Percentiles rank a stretch among this genome's conserved stretches.
Conservation (phyloP, 2,797 vertebrate genomes). For the Parauchenoglanis ngamensis region DNA sequence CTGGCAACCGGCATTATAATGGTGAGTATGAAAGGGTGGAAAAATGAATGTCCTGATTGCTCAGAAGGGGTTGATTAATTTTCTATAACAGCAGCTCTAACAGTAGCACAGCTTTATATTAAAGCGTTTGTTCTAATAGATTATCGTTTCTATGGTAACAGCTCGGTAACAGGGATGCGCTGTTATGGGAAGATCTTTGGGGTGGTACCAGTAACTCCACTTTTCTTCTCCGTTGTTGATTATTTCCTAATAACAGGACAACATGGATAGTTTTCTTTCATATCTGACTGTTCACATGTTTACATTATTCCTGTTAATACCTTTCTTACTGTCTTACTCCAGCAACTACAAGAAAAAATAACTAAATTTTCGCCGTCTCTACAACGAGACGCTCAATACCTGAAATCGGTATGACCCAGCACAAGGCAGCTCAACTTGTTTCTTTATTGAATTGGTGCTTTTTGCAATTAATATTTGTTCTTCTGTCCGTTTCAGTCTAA, state of each 20-base stretch:
- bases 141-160: no score
- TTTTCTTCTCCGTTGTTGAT: no score
- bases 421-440: not conserved
- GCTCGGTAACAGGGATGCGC: no score
- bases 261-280: not conserved
- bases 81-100: no score
- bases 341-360: constrained; percentile 98
- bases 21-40: constrained; percentile 85
- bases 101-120: no score
- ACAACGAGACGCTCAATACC: constrained; percentile 95
- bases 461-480: not conserved
- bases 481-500: constrained; percentile 81
- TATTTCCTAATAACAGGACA: not conserved
- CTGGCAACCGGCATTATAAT: constrained; percentile 93
- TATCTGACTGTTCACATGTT: not conserved
- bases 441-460: not conserved
- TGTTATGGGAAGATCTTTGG: no score
- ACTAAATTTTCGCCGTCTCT: constrained; percentile 93
- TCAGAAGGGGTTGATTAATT: no score
- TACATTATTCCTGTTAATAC: not conserved
- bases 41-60: constrained; percentile 59
- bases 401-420: constrained; percentile 86
- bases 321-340: not conserved
- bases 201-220: no score
- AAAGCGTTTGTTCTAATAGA: no score